Percentiles rank a stretch among this genome's conserved stretches.
phyloP scores from a whole-genome alignment of 2,113 vertebrate species.

The Henicopernis longicauda region DNA sequence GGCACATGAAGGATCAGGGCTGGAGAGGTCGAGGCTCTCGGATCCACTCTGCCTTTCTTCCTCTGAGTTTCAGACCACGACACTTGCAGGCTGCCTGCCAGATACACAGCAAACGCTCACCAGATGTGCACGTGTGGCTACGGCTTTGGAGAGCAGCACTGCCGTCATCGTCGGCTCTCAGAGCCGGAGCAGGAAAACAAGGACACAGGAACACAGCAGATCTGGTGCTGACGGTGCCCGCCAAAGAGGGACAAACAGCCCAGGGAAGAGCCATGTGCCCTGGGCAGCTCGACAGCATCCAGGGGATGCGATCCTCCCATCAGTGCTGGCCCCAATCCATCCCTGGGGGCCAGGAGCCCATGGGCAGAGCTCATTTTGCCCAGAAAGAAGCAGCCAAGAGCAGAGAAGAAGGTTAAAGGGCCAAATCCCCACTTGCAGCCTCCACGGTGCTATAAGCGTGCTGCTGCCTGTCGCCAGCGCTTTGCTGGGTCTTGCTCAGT shows the following conservation, averaged over 20 bases:
- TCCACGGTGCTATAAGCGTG: neutral
- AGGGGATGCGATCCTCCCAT: neutral
- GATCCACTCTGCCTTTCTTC: neutral
- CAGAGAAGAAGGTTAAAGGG: neutral
- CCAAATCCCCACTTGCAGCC: neutral
- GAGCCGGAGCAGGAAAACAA: neutral
- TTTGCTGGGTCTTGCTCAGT: neutral
- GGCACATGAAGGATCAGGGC: rapidly evolving
- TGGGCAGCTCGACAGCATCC: neutral
- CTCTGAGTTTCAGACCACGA: rapidly evolving
- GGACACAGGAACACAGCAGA: neutral
- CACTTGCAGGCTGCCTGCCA: neutral
- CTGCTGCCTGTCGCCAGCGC: neutral
- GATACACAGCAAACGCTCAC: neutral
- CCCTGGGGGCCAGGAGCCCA: neutral
- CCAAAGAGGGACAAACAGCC: neutral
- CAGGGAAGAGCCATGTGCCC: neutral
- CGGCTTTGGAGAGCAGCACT: rapidly evolving
- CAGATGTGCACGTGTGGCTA: rapidly evolving
- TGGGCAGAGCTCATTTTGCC: neutral
- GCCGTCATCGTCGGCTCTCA: rapidly evolving
- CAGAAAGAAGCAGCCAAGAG: neutral
- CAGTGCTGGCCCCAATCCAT: neutral
- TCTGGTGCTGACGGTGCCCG: neutral
- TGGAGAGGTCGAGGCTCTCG: rapidly evolving